Percentiles rank a stretch among this genome's conserved stretches.
phyloP scores from a whole-genome alignment of 2,888 invertebrate species.

The Nysson spinosus region DNA sequence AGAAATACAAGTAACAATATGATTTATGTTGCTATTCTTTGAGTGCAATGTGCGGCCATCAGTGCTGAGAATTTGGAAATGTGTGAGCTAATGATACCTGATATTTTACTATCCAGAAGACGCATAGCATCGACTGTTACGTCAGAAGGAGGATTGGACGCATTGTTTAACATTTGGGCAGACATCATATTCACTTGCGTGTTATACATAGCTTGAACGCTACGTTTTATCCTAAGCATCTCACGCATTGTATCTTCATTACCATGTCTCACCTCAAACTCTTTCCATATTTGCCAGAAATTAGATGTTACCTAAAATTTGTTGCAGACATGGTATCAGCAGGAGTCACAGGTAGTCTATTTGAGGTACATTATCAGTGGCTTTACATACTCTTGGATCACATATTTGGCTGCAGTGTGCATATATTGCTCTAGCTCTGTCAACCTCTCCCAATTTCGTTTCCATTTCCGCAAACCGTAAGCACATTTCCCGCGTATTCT shows the following conservation, averaged over 20 bases:
- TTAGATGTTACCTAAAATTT: slow-evolving; percentile 83
- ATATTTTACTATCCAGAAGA: slow-evolving; percentile 89
- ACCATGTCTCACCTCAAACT: slow-evolving; percentile 99
- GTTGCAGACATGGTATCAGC: not conserved
- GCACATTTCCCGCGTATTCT: slow-evolving; percentile 96
- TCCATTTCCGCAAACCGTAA: slow-evolving; percentile 98
- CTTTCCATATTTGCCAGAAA: slow-evolving; percentile 99
- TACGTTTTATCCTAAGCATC: slow-evolving; percentile 98
- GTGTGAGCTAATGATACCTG: too few species aligned
- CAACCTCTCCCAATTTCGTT: slow-evolving; percentile 98
- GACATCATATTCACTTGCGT: slow-evolving; percentile 99
- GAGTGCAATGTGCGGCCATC: too few species aligned
- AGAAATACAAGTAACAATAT: not conserved
- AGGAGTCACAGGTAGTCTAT: too few species aligned
- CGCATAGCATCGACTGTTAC: slow-evolving; percentile 91
- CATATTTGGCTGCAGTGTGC: slow-evolving; percentile 99
- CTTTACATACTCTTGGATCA: slow-evolving; percentile 89
- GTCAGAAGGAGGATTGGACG: slow-evolving; percentile 84
- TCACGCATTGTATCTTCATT: slow-evolving; percentile 99
- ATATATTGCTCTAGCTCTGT: slow-evolving; percentile 97
- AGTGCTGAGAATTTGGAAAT: too few species aligned
- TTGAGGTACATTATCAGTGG: not conserved
- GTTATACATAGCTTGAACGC: slow-evolving; percentile 98
- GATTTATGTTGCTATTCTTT: too few species aligned
- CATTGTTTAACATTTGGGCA: slow-evolving; percentile 95